Base-by-base conservation (phyloP, 2,113 vertebrate species). In the Lichenostomus cassidix region DNA sequence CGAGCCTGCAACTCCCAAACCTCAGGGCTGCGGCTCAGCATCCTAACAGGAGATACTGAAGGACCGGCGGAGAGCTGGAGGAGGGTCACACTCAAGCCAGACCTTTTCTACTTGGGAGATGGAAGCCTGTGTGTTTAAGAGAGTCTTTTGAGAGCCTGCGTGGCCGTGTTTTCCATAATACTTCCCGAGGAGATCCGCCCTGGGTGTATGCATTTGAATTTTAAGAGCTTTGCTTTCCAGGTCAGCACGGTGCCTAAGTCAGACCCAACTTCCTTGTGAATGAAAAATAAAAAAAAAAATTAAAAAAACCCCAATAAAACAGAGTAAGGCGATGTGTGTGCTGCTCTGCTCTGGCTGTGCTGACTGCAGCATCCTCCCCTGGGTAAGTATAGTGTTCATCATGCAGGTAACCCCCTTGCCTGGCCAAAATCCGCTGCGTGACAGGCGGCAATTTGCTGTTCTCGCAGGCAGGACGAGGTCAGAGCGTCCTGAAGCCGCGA, bases 1-100 rank as follows among this genome's bases (percentile, higher is more conserved):
- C 1, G 86, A 96, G 93, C 62, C 87, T 73, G 78, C 17, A 89
- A 79, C 91, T 93, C 95, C 97, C 97, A 83, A 55, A 50, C 28
- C 73, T 86, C 95, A 37, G 71, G 90, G 93, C 94, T 95, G 95
- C 1, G 5, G 91, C 96, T 83, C 63, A 3, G 62, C 47, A 20
- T 92, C 88, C 93, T 46, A 35, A 65, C 83, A 7, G 10, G 56
- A 49, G 88, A 62, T 35, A 44, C 9, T 69, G 83, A 52, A 9
- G 93, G 64, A 46, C 46, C 3, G 2, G 13, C 6, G 28, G 55
- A 60, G 44, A 35, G 88, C 90, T 35, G 92, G 41, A 37, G 79
- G 47, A 84, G 74, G 53, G 33, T 59, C 8, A 19, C 52, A 21
- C 46, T 10, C 41, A n/a, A 10, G 11, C 33, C 49, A 18, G 68